phyloP scores from a whole-genome alignment of 2,888 invertebrate genomes.

The Xanthia icteritia region DNA sequence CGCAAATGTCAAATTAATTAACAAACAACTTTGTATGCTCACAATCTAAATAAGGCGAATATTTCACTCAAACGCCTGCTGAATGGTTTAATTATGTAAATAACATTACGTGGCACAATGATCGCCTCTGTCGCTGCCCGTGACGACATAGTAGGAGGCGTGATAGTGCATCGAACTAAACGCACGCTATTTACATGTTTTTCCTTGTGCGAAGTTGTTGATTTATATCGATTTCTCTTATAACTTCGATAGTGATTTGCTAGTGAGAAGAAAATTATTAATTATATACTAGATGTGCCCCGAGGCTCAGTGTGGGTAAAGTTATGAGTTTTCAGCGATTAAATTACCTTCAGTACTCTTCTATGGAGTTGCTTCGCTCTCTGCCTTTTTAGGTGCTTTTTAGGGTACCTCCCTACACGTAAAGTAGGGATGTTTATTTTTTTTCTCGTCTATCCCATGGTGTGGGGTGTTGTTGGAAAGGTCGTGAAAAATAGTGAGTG shows the following conservation, averaged over 20 bases:
- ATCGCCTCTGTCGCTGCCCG: slow-evolving; percentile 27
- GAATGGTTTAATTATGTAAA: slow-evolving; percentile 56
- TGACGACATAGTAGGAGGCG: slow-evolving; percentile 46
- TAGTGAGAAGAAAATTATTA: slow-evolving; percentile 41
- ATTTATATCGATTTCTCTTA: slow-evolving; percentile 61
- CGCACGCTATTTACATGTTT: slow-evolving; percentile 60
- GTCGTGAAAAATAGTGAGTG: too few relatives aligned
- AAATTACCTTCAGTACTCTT: not conserved
- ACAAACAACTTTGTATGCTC: slow-evolving; percentile 17
- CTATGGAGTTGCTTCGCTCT: not conserved
- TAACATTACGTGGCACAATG: slow-evolving; percentile 42
- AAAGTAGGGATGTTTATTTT: too few relatives aligned
- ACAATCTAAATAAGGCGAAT: slow-evolving; percentile 46
- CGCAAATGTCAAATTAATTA: slow-evolving; percentile 40
- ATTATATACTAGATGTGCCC: not conserved
- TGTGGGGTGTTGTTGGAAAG: too few relatives aligned
- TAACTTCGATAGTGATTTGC: slow-evolving; percentile 43
- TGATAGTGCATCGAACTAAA: slow-evolving; percentile 56
- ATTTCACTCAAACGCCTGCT: slow-evolving; percentile 32
- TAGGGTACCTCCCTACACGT: too few relatives aligned
- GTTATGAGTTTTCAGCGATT: slow-evolving; percentile 13
- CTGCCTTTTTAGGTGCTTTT: not conserved
- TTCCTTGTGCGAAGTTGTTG: slow-evolving; percentile 30
- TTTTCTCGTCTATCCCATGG: too few relatives aligned
- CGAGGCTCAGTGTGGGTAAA: slow-evolving; percentile 10